Conservation (phyloP, 2,113 vertebrate genomes). For the Peromyscus californicus region DNA sequence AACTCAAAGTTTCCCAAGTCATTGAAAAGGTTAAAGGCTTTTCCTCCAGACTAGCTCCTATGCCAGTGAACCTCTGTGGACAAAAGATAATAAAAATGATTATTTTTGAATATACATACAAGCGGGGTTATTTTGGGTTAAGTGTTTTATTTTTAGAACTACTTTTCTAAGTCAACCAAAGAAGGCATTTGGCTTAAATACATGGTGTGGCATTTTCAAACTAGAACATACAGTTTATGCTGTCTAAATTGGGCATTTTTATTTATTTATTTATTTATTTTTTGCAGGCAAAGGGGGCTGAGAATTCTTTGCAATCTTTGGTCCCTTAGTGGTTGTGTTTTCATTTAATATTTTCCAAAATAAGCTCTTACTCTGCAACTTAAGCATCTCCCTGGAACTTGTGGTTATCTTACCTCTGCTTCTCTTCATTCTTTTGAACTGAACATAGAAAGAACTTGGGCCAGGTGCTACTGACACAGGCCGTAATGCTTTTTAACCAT, state of each 20-base stretch:
- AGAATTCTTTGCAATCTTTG: conserved; percentile 12
- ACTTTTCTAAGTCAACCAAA: conserved; percentile 56
- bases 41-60: neutral
- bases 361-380: neutral
- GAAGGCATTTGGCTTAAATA: conserved; percentile 38
- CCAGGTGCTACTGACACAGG: neutral
- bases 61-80: neutral
- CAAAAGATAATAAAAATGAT: conserved; percentile 22
- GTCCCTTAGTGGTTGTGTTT: neutral
- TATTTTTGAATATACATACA: neutral
- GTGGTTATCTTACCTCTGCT: neutral
- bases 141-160: conserved; percentile 66
- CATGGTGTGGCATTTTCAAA: conserved; percentile 45
- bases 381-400: too few species aligned
- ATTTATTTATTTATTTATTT: neutral
- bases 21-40: neutral
- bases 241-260: conserved; percentile 47
- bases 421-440: neutral
- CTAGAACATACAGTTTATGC: neutral
- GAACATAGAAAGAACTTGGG: neutral
- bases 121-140: conserved; percentile 31
- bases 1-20: neutral
- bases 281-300: conserved; percentile 27
- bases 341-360: neutral
- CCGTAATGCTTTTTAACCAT: neutral